phyloP scores from a whole-genome alignment of 92 coral and sea anemone species.

The Paragorgia papillata region DNA sequence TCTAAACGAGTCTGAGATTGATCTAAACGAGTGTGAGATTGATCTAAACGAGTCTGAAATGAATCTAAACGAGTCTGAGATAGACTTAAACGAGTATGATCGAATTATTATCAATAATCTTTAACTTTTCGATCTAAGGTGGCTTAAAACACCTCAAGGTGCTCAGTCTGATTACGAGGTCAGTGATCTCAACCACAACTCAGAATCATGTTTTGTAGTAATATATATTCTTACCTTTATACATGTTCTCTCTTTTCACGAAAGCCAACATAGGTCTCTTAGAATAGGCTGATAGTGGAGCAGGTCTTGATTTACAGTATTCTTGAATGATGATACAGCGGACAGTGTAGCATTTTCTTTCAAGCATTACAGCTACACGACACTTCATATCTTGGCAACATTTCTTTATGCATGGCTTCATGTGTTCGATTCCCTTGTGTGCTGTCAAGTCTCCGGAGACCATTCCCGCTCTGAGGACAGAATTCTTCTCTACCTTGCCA shows the following conservation, averaged over 20 bases:
- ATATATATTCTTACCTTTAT: slow-evolving; percentile 91
- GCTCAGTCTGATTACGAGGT: too few species aligned
- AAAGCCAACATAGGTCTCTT: slow-evolving; percentile 83
- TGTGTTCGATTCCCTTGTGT: slow-evolving; percentile 72
- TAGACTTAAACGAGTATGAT: too few species aligned
- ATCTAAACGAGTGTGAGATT: too few species aligned
- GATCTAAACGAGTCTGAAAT: too few species aligned
- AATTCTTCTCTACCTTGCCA: slow-evolving; percentile 80
- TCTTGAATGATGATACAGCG: slow-evolving; percentile 76
- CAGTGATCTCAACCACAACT: too few species aligned
- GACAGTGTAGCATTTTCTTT: slow-evolving; percentile 84
- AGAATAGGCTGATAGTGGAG: slow-evolving; percentile 78
- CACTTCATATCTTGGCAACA: slow-evolving; percentile 83
- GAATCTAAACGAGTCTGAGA: too few species aligned
- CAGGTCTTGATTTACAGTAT: slow-evolving; percentile 79
- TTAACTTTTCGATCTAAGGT: too few species aligned
- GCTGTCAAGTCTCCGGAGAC: slow-evolving; percentile 84
- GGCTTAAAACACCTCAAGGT: too few species aligned
- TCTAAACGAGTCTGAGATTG: too few species aligned
- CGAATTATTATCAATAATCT: too few species aligned
- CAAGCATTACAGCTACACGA: slow-evolving; percentile 96
- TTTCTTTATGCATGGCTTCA: slow-evolving; percentile 77
- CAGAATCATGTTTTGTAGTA: too few species aligned
- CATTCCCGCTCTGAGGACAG: slow-evolving; percentile 93
- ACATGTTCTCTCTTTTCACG: slow-evolving; percentile 81